Evolutionary conservation across 2,888 invertebrate genomes (phyloP), one percentile per base, ranked within the genome.

Genomic region (Torymus auratus): DNA sequence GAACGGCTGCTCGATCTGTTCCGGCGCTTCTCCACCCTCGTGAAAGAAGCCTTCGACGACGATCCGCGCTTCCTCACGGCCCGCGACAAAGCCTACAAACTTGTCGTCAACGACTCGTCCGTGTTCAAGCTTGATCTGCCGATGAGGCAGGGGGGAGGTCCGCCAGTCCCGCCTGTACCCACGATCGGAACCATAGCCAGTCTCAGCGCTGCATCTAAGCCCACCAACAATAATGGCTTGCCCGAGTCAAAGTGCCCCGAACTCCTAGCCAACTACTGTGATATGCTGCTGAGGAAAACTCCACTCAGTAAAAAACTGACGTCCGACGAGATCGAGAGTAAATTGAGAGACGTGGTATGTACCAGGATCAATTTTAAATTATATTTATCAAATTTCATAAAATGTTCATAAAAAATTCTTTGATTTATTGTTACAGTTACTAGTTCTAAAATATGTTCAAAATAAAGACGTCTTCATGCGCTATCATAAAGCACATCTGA

Each of bases 401-500:
- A 20, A 11, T 52, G 23, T 28, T 69, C 41, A 13, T 56, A n/a
- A 60, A 23, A 56, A 61, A 71, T 70, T 23, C 14, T 15, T 41
- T 70, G n/a, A 28, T 68, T 23, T 20, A 7, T 10, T 5, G 13
- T 89, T 89, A 41, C 87, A 92, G 92, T 92, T 99, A 84, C 92
- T 99, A 90, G 98, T 99, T 84, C 93, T 99, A 84, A 99, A 99
- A 91, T 99, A 99, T 92, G 98, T 99, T 85, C 97, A 97, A 91
- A 99, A 99, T 92, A 99, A 99, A 91, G 99, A 99, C 93, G 99
- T 99, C 50, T 99, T 99, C 91, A 99, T 99, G 99, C 94, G 99
- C 85, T 99, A 98, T 91, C 99, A 99, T 91, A 99, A 99, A 91
- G 98, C 98, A 67, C 99, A 99, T 92, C 93, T 99, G 84, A 99